Evolutionary conservation across 2,888 invertebrate genomes (phyloP).

Genomic region (Sesia apiformis): DNA sequence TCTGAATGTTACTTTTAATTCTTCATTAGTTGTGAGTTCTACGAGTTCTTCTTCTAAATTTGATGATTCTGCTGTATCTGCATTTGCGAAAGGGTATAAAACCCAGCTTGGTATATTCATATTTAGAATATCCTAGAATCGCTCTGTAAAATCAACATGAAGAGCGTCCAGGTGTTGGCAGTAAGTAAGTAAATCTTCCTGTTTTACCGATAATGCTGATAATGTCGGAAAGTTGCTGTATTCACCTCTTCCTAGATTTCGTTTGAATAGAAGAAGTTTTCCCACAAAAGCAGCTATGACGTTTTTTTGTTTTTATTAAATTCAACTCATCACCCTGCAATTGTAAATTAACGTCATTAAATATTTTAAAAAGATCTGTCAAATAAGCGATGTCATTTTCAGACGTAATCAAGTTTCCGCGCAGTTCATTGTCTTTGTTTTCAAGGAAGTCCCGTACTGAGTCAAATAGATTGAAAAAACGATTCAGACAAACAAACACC

Average conservation of each 20-base stretch:
- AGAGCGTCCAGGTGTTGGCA: conserved; percentile 12
- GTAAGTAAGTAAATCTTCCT: conserved; percentile 10
- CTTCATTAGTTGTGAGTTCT: conserved; percentile 6
- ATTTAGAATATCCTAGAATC: conserved; percentile 10
- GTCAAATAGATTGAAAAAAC: too few species aligned
- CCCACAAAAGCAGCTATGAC: conserved; percentile 19
- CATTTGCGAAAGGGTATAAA: conserved; percentile 9
- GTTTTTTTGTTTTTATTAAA: too few species aligned
- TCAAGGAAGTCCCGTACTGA: too few species aligned
- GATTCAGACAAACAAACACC: too few species aligned
- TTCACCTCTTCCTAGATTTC: conserved; percentile 21
- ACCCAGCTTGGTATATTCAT: conserved; percentile 11
- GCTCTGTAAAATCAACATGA: too few species aligned
- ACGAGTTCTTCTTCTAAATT: conserved; percentile 7
- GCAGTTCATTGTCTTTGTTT: neutral
- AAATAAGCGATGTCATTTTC: conserved; percentile 27
- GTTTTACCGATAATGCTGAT: conserved; percentile 9
- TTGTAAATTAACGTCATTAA: conserved; percentile 15
- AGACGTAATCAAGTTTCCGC: conserved; percentile 32
- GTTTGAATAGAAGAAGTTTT: conserved; percentile 20
- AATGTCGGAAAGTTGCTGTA: conserved; percentile 19
- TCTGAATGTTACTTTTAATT: conserved; percentile 8
- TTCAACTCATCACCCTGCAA: too few species aligned
- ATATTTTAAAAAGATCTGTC: conserved; percentile 11
- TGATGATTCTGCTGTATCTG: conserved; percentile 8